Evolutionary conservation across 1,140 invertebrate genomes (phyloP), one percentile per base, ranked within the genome.

Genomic region (Lepidurus apus): DNA sequence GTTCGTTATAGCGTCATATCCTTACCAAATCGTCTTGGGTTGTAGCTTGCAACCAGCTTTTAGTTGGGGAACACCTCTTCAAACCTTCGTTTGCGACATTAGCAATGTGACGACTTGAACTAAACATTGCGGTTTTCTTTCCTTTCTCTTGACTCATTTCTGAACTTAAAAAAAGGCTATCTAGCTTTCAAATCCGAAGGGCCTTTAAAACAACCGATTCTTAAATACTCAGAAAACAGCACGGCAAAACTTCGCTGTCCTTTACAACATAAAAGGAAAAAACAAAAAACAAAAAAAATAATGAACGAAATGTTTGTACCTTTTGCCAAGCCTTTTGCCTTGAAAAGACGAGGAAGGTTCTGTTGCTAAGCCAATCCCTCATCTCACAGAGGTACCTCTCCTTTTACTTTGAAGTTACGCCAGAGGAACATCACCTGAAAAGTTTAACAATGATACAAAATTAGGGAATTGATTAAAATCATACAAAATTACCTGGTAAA

Each of bases 41-140:
- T 65, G 53, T 34, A 34, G 3, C 34, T 34, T 34, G 3, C 34
- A 34, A 34, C 34, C 34, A 34, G 34, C 34, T 34, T 34, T 34
- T 34, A 34, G 34, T 34, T 34, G 53, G 53, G 53, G 53, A 65
- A 65, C 53, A 65, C 53, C 53, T 47, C 45, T 65, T 65, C 53
- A 21, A 34, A 34, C 34, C 34, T 34, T 34, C 34, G 34, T 34
- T 34, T 34, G 34, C 34, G 34, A 34, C 34, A 34, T 34, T 34
- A 4, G 34, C 34, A 34, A 34, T 34, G 34, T 34, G 34, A 4
- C 34, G 34, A 34, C 34, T 34, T 34, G 34, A 34, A 2, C 34
- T 34, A 3, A 34, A 34, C 34, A 34, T 34, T 34, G 34, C 4
- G 34, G 34, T 34, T 34, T 34, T 34, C 34, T 34, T 34, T 34